phyloP scores from a whole-genome alignment of 2,113 vertebrate species.

The Oreotrochilus melanogaster region DNA sequence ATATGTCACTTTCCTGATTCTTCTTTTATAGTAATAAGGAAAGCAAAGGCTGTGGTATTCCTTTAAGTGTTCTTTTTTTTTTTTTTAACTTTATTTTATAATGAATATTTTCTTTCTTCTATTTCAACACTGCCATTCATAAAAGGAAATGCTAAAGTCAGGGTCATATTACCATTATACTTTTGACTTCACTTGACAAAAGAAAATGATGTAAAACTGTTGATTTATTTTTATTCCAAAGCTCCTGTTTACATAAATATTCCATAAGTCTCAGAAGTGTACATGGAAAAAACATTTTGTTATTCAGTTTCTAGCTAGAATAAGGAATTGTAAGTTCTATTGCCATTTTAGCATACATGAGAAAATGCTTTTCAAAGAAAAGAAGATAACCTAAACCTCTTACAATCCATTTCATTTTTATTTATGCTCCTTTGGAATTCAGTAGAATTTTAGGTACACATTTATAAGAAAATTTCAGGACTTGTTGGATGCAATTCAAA shows the following conservation, averaged over 20 bases:
- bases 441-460: neutral
- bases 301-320: neutral
- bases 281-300: neutral
- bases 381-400: neutral
- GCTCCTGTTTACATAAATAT: neutral
- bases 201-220: neutral
- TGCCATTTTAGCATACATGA: neutral
- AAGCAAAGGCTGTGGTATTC: neutral
- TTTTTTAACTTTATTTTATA: neutral
- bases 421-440: neutral
- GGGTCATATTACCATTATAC: neutral
- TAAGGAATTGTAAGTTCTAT: neutral
- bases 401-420: neutral
- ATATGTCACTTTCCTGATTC: neutral
- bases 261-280: neutral
- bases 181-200: neutral
- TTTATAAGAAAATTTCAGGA: neutral
- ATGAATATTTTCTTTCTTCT: neutral
- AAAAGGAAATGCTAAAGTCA: neutral
- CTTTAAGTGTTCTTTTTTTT: neutral
- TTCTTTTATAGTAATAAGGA: neutral
- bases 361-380: slow-evolving; percentile 2
- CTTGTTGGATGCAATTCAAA: neutral
- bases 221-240: neutral
- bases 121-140: neutral